Conservation (phyloP, 92 coral and sea anemone species). For the Umimayanthus kanabou region DNA sequence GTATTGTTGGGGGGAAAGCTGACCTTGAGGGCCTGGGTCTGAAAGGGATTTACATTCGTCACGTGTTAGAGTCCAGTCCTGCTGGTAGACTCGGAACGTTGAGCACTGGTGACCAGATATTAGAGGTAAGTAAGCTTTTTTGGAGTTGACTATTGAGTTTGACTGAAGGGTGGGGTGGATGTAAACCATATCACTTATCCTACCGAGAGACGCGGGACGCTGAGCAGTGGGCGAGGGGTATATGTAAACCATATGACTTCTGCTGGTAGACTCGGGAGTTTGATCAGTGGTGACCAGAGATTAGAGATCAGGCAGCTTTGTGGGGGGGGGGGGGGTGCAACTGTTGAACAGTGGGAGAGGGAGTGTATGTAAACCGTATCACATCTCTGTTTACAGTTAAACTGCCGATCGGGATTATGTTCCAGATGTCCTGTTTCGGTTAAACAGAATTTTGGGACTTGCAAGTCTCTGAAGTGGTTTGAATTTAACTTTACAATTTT, state of each 20-base stretch:
- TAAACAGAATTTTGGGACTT: too few species aligned
- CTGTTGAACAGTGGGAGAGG: too few species aligned
- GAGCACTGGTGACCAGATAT: constrained; percentile 91
- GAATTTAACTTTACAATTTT: too few species aligned
- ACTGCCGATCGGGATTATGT: too few species aligned
- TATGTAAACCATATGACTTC: constrained; percentile 3
- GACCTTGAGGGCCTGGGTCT: constrained; percentile 75
- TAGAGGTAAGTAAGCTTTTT: constrained; percentile 57
- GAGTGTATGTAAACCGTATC: too few species aligned
- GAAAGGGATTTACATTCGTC: constrained; percentile 86
- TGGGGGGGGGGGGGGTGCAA: background rate
- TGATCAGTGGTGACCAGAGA: constrained; percentile 90
- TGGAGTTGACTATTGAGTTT: background rate
- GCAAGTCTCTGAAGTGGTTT: too few species aligned
- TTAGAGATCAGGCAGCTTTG: constrained; percentile 59
- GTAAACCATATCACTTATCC: background rate
- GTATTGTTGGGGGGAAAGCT: constrained; percentile 93
- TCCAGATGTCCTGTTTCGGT: too few species aligned
- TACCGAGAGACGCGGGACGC: background rate
- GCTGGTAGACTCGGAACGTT: constrained; percentile 83
- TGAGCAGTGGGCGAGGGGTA: too few species aligned
- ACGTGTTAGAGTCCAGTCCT: constrained; percentile 88
- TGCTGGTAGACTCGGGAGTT: constrained; percentile 74
- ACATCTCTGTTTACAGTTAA: too few species aligned
- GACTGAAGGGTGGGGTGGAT: background rate